Evolutionary conservation across 2,113 vertebrate genomes (phyloP), one percentile per base, ranked within the genome.

Genomic region (Suncus etruscus): DNA sequence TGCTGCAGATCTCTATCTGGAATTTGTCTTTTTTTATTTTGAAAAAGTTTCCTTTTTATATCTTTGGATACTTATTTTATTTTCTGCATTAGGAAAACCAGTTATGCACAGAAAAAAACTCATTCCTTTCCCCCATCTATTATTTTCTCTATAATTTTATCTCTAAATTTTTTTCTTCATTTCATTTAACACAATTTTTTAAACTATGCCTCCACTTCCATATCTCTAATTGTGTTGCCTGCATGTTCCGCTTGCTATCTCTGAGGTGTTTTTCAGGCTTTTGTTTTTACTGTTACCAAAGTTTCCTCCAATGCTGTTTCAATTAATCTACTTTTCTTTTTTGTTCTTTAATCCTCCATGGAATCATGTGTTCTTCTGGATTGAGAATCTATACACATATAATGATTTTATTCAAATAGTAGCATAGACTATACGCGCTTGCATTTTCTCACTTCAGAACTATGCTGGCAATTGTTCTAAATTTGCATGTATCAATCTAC

Each of bases 11-110:
- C 51, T 82, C 86, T 66, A 63, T 80, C 31, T 74, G 5, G 47
- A 27, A 27, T 84, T 87, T 66, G 68, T 54, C 25, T 92, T 85
- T 16, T 45, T 90, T 91, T 83, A 78, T n/a, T 81, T 89, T 11
- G 74, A 65, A 65, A 77, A 70, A 15, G 0, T 9, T 83, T 86
- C 74, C 27, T 63, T 87, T 66, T 78, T 63, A 31, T 63, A n/a
- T 88, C 73, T 86, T 81, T 72, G 61, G 61, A 68, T 92, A 80
- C 68, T 83, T 61, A 61, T 61, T 76, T 20, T 81, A 11, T 79
- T 88, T 4, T 69, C 32, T 3, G 50, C 51, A 68, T 80, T 39
- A 86, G 54, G 39, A 73, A 92, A 83, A 83, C 32, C 27, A 61
- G 27, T 27, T 79, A 29, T 69, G 39, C 18, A 48, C 9, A 31